A percentile compares a stretch with the other conserved stretches of the same genome.
phyloP scores from a whole-genome alignment of 1,140 invertebrate genomes.

The Pteromalus puparum region DNA sequence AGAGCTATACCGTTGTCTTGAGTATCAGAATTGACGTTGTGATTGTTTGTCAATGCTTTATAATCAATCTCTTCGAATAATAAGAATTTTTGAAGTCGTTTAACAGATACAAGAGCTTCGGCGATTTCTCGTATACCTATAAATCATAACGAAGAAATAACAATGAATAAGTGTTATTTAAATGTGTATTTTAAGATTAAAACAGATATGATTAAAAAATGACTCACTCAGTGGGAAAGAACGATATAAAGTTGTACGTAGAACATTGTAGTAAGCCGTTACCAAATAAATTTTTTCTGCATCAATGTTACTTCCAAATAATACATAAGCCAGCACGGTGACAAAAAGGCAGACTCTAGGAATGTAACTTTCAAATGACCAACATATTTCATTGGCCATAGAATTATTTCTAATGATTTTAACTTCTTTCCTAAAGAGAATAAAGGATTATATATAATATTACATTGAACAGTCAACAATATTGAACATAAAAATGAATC shows the following conservation, averaged over 20 bases:
- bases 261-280: constrained; percentile 84
- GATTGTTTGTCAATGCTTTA: constrained; percentile 23
- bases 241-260: constrained; percentile 75
- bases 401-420: constrained; percentile 67
- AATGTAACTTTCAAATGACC: constrained; percentile 82
- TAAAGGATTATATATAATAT: constrained; percentile 5
- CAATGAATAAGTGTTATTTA: not conserved
- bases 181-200: not conserved
- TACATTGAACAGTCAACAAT: not conserved
- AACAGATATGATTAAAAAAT: not conserved
- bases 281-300: constrained; percentile 86
- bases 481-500: not conserved
- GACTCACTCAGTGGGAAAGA: constrained; percentile 69
- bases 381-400: constrained; percentile 53
- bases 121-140: constrained; percentile 81
- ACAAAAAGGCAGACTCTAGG: constrained; percentile 87
- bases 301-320: constrained; percentile 81
- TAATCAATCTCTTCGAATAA: constrained; percentile 78
- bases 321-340: constrained; percentile 84
- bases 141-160: constrained; percentile 9
- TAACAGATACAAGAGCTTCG: constrained; percentile 82
- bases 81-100: constrained; percentile 83
- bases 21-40: not conserved
- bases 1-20: constrained; percentile 52
- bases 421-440: constrained; percentile 67